These are phyloP conservation scores for Phasianus colchicus DNA, from an alignment of 2,113 vertebrate genomes.

Conservation along the genomic window DNA sequence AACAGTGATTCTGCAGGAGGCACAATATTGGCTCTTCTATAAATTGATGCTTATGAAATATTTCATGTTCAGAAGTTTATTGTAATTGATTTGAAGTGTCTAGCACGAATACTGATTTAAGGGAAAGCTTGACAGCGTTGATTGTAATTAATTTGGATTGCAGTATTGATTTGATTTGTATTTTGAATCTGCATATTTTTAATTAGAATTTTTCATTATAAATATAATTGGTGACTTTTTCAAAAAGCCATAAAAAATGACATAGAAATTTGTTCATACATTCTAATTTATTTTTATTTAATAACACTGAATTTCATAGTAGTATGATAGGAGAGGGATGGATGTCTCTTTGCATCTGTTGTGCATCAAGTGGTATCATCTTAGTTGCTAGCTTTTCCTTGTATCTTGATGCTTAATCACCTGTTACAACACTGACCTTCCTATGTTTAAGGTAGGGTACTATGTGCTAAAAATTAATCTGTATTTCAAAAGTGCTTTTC, in stretches of 20 bases:
- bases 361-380: not conserved
- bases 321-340: not conserved
- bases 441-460: not conserved
- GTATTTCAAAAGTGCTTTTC: not conserved
- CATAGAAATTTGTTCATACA: not conserved
- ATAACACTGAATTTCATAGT: not conserved
- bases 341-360: not conserved
- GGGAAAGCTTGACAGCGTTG: not conserved
- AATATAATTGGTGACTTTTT: not conserved
- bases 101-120: not conserved
- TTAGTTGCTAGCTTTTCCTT: not conserved
- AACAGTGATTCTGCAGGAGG: not conserved
- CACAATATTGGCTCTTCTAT: not conserved
- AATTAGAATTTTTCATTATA: not conserved
- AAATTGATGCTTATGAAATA: not conserved
- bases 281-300: not conserved
- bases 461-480: not conserved
- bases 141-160: not conserved
- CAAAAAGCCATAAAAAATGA: not conserved
- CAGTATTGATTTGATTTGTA: not conserved
- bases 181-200: not conserved
- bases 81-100: not conserved
- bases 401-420: not conserved
- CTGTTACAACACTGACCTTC: not conserved
- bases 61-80: not conserved